phyloP scores from a whole-genome alignment of 2,888 invertebrate species.

The Boloria euphrosyne region DNA sequence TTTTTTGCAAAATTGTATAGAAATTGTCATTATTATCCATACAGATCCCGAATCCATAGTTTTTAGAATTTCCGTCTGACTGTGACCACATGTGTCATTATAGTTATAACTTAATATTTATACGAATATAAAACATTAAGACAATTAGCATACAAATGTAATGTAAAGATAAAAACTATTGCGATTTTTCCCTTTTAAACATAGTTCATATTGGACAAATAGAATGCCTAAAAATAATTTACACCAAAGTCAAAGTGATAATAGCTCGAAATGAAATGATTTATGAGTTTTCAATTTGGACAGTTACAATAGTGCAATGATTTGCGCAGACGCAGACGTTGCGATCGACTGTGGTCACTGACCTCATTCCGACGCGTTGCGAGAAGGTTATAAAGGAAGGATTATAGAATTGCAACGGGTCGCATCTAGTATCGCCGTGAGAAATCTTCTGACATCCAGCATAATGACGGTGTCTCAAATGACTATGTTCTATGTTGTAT shows the following conservation, averaged over 20 bases:
- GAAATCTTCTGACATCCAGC: constrained; percentile 59
- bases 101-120: not conserved
- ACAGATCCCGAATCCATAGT: too few species aligned
- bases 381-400: constrained; percentile 32
- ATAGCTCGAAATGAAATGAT: constrained; percentile 40
- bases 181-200: not conserved
- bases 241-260: constrained; percentile 38
- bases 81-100: not conserved
- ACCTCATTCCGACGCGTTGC: constrained; percentile 23
- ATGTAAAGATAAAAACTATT: too few species aligned
- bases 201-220: constrained; percentile 2
- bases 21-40: too few species aligned
- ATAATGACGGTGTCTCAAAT: constrained; percentile 54
- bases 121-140: too few species aligned
- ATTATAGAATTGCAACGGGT: constrained; percentile 34
- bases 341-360: constrained; percentile 23
- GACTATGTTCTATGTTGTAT: constrained; percentile 51
- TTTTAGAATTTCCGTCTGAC: too few species aligned
- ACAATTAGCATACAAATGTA: too few species aligned
- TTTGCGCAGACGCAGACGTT: constrained; percentile 35
- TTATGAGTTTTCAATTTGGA: constrained; percentile 39
- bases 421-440: constrained; percentile 62
- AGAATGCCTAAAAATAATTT: constrained; percentile 17
- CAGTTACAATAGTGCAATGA: constrained; percentile 34
- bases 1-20: too few species aligned